Evolutionary conservation across 2,888 invertebrate species (phyloP), one percentile per base, ranked within the genome.

Genomic region (Synergus umbraculus): DNA sequence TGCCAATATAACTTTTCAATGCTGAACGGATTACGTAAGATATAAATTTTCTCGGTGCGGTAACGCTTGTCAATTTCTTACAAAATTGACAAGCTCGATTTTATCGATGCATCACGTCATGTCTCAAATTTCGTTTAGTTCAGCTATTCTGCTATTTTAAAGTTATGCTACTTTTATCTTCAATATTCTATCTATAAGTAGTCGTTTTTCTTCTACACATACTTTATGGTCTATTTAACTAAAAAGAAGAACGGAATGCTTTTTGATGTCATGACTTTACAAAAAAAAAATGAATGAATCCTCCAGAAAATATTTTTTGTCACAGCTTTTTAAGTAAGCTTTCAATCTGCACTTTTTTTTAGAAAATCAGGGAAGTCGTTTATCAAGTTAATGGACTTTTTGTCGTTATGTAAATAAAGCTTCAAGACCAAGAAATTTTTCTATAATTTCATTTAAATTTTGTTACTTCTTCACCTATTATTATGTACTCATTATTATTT

Each of bases 281-380:
- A 22, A 63, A 63, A 63, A 63, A 63, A 29, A 63, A 5, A 63
- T 63, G 12, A 63, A 63, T 63, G 29, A 63, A 58, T 58, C 18
- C 9, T 18, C 9, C 18, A 18, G 18, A 2, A 63, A 12, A 63
- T 60, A 22, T 60, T 63, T 63, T 29, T 63, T 58, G 0, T 3
- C n/a, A 58, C 9, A 3, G 3, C 9, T 18, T 58, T 9, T 9
- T 18, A 10, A 18, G 18, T 1, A 18, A 58, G 58, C 9, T 18
- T 58, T 58, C 58, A 58, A 18, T 58, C 9, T 9, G 9, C 3
- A n/a, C 58, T 9, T 9, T 22, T 18, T 58, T 58, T 18, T 4
- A 2, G 58, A 10, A 9, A 58, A 58, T 18, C 58, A 18, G 15
- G 3, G 4, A 18, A 18, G 58, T 58, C 9, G 9, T 58, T 58